Evolutionary conservation across 1,140 invertebrate species (phyloP).

Genomic region (Drosophila elegans): DNA sequence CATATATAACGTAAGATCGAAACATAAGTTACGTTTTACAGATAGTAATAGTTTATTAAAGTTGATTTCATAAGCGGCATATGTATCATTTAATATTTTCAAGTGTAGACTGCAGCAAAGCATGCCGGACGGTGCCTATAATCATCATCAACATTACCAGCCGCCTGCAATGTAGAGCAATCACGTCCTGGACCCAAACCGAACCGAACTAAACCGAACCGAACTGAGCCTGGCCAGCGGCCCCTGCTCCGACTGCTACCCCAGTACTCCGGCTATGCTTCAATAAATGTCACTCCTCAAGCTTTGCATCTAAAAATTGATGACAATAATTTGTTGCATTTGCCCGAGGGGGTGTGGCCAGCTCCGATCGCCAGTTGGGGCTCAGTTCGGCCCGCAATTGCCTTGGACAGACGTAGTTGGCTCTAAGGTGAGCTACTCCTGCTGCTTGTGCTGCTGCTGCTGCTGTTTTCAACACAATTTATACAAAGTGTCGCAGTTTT

Average conservation of each 20-base stretch:
- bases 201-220: neutral
- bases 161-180: conserved; percentile 75
- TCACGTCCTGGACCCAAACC: conserved; percentile 50
- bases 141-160: conserved; percentile 69
- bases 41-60: no score
- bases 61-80: no score
- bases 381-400: conserved; percentile 54
- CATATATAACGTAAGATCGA: no score
- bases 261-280: conserved; percentile 59
- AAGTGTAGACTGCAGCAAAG: conserved; percentile 14
- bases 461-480: conserved; percentile 80
- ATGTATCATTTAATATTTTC: neutral
- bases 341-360: conserved; percentile 74
- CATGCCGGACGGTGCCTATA: conserved; percentile 52
- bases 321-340: conserved; percentile 83
- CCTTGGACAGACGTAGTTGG: conserved; percentile 67
- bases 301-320: conserved; percentile 83
- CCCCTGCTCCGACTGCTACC: conserved; percentile 23
- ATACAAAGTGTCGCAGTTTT: conserved; percentile 82
- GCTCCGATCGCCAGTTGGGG: conserved; percentile 20
- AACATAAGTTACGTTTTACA: no score
- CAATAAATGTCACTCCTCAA: conserved; percentile 81
- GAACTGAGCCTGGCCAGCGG: conserved; percentile 43
- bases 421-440: conserved; percentile 35
- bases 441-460: conserved; percentile 15